Base-by-base conservation (phyloP, 1,140 invertebrate genomes). In the Panagrolaimus sp. region DNA sequence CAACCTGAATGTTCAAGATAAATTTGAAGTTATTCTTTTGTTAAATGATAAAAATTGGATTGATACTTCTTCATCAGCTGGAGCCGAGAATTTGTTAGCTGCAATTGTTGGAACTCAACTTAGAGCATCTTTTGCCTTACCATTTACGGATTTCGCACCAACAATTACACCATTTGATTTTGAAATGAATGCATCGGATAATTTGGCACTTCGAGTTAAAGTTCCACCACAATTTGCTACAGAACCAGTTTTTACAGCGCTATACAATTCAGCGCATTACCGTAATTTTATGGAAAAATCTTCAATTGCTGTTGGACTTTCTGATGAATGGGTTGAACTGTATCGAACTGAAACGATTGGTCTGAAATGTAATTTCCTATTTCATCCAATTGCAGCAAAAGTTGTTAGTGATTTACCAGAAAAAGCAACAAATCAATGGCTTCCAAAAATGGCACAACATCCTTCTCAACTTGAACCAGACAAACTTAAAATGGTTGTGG, bases 11-110 rank as follows among this genome's bases (percentile, higher is more conserved):
- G 85, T 97, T 7, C 94, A 96, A 84, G 92, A 96, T 83, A 80
- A 86, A 70, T 97, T 98, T 86, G 94, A 99, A 85, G 86, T 98
- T 2, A 88, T 98, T 0, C 93, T 93, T 52, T 84, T 95, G 9
- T 90, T 92, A 71, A 98, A 98, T 86, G 92, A 98, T 83, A 93
- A 93, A 83, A 99, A 99, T 84, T 98, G 94, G 96, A 91, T 98
- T 75, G 95, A 98, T 84, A 80, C 78, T 12, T 78, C 72, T 63
- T 81, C 46, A n/a, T 52, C 74, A 24, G 66, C 63, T n/a, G 43
- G 75, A 14, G 72, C 78, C 12, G 78, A 83, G 43, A 82, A 82
- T 63, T 55, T 74, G 17, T 68, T 76, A 55, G 76, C 67, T 15
- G 80, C 80, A 10, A 74, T 83, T 43, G 69, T 77, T 15, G 83